Evolutionary conservation across 2,113 vertebrate species (phyloP).

Genomic region (Rissa tridactyla): DNA sequence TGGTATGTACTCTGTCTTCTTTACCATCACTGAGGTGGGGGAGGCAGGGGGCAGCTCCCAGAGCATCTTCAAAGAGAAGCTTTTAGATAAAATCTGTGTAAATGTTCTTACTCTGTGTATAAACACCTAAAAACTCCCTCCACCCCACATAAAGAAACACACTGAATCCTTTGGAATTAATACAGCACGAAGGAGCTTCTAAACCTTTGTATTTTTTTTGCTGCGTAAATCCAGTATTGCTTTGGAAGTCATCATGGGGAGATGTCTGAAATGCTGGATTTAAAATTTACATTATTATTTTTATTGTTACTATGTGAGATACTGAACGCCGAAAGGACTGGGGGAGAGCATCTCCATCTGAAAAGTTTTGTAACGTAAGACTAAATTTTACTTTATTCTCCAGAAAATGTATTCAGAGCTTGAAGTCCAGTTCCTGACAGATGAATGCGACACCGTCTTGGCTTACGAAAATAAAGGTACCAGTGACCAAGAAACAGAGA

Average conservation of each 20-base stretch:
- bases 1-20: slow-evolving; percentile 73
- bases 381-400: slow-evolving; percentile 10
- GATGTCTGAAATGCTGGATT: neutral
- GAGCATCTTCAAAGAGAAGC: neutral
- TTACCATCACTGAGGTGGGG: neutral
- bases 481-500: slow-evolving; percentile 77
- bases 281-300: neutral
- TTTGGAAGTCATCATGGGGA: neutral
- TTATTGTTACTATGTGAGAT: neutral
- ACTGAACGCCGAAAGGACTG: neutral
- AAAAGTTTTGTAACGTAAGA: neutral
- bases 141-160: neutral
- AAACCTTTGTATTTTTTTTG: neutral
- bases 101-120: neutral
- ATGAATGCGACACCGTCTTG: slow-evolving; percentile 89
- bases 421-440: slow-evolving; percentile 88
- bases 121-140: neutral
- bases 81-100: neutral
- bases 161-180: neutral
- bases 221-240: neutral
- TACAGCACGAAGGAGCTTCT: neutral
- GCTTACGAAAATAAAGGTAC: slow-evolving; percentile 92
- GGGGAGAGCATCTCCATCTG: neutral
- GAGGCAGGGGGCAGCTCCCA: neutral
- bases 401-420: slow-evolving; percentile 88